Evolutionary conservation across 1,140 invertebrate species (phyloP).

Genomic region (Cotesia chilonis): DNA sequence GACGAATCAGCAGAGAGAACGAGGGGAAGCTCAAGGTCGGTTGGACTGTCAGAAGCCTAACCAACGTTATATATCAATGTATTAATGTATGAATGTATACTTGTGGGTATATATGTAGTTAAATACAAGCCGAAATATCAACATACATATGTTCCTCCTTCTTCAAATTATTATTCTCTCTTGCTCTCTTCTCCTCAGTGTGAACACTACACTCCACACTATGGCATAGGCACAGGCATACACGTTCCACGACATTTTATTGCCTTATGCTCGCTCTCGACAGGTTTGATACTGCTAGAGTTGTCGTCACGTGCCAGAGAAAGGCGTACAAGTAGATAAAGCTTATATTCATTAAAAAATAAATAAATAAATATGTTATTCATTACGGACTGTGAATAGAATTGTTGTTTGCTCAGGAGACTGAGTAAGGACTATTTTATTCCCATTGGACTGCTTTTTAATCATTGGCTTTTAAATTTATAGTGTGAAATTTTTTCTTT

Average conservation of each 20-base stretch:
- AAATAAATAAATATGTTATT: not conserved
- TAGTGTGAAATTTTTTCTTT: no score
- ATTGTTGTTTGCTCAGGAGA: no score
- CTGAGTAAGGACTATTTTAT: no score
- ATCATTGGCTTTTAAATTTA: no score
- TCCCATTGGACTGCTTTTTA: no score
- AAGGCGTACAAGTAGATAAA: not conserved
- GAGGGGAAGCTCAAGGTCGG: conserved; percentile 43
- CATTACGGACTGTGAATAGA: not conserved
- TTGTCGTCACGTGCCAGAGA: conserved; percentile 26
- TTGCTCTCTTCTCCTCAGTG: not conserved
- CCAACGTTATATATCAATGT: not conserved
- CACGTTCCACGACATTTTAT: conserved; percentile 28
- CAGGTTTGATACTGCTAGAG: conserved; percentile 8
- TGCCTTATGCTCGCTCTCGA: conserved; percentile 14
- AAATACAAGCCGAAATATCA: conserved; percentile 39
- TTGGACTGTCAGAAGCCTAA: conserved; percentile 41
- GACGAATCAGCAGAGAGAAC: conserved; percentile 12
- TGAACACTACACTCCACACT: not conserved
- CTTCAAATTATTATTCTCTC: not conserved
- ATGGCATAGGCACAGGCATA: not conserved
- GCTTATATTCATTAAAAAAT: not conserved
- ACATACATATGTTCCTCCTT: conserved; percentile 26
- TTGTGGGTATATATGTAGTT: no score
- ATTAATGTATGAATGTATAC: no score